phyloP scores from a whole-genome alignment of 1,140 invertebrate species.

The Cydia splendana region DNA sequence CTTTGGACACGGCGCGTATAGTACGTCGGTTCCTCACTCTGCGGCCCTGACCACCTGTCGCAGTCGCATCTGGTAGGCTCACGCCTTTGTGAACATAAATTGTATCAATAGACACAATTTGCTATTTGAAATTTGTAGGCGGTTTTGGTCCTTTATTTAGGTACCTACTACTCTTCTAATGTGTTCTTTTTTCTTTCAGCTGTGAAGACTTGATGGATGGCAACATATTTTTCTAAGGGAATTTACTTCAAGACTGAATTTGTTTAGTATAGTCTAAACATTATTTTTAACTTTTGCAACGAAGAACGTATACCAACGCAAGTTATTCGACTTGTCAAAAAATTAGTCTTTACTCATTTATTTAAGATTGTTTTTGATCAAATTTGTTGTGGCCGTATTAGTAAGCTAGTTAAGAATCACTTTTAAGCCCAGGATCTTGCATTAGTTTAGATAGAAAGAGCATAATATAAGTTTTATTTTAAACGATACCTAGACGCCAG shows the following conservation, averaged over 20 bases:
- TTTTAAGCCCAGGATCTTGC: conserved; percentile 23
- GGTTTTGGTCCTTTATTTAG: no score
- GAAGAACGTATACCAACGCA: background rate
- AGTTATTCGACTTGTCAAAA: no score
- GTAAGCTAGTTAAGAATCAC: conserved; percentile 1
- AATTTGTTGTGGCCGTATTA: background rate
- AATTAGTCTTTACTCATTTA: no score
- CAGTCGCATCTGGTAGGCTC: no score
- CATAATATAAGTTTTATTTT: conserved; percentile 2
- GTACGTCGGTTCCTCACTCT: no score
- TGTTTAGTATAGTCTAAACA: conserved; percentile 20
- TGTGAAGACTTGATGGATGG: conserved; percentile 39
- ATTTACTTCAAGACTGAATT: conserved; percentile 37
- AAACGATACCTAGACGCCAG: no score
- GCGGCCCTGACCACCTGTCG: no score
- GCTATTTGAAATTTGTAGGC: no score
- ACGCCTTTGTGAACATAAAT: no score
- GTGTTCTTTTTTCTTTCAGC: conserved; percentile 42
- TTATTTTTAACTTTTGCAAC: background rate
- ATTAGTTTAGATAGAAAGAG: conserved; percentile 9
- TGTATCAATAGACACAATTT: no score
- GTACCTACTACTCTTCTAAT: conserved; percentile 24
- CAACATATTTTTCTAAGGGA: conserved; percentile 14
- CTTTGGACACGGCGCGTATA: no score
- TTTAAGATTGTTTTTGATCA: background rate